Conservation (phyloP, 2,888 invertebrate genomes). For the Neoitamus cyanurus region DNA sequence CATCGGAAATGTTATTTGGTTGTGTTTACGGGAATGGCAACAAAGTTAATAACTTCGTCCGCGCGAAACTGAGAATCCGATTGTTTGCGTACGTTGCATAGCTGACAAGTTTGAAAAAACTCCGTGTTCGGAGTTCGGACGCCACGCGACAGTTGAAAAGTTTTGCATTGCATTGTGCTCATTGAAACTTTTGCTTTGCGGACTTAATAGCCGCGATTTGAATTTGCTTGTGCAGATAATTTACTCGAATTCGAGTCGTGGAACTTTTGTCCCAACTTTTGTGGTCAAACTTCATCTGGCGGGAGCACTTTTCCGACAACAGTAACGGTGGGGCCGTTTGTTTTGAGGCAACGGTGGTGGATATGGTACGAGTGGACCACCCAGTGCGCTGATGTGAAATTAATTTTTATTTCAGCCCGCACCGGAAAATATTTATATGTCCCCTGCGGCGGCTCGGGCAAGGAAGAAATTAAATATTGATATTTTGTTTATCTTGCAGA, state of each 20-base stretch:
- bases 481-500: slow-evolving; percentile 68
- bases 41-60: background rate
- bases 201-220: background rate
- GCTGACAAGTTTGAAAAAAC: background rate
- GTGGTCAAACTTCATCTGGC: background rate
- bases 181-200: background rate
- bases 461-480: background rate
- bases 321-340: background rate
- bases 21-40: background rate
- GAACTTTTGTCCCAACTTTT: background rate
- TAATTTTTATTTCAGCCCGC: background rate
- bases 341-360: background rate
- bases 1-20: background rate
- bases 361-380: background rate
- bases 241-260: background rate
- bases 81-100: background rate
- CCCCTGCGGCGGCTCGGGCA: background rate
- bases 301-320: background rate
- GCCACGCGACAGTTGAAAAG: background rate
- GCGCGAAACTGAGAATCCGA: background rate
- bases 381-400: background rate
- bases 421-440: background rate
- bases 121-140: background rate
- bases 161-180: background rate
- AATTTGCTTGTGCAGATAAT: background rate